Conservation (phyloP, 2,888 invertebrate genomes). For the Andrena minutula region DNA sequence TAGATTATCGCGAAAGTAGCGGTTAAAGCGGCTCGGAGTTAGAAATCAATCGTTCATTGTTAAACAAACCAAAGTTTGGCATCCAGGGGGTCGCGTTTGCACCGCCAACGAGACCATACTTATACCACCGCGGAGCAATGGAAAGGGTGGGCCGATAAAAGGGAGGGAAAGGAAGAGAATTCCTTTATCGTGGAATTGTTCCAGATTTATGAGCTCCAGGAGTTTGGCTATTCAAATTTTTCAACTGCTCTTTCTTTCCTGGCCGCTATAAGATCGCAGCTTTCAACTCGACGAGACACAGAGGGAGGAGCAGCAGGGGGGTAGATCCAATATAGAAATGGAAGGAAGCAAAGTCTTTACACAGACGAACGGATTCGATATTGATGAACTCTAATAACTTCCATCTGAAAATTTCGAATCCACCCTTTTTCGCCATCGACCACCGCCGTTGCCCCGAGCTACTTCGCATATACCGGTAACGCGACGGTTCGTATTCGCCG, state of each 20-base stretch:
- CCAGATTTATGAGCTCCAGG: constrained; percentile 73
- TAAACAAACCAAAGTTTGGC: constrained; percentile 56
- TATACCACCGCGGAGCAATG: constrained; percentile 38
- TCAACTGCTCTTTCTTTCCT: constrained; percentile 69
- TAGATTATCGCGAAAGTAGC: constrained; percentile 16
- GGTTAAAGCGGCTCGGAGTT: constrained; percentile 49
- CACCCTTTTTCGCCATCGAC: neutral
- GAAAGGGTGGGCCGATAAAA: constrained; percentile 57
- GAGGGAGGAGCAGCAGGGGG: constrained; percentile 42
- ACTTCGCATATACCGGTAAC: constrained; percentile 3
- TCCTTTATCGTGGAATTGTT: constrained; percentile 74
- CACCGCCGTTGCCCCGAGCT: neutral
- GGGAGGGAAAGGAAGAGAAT: constrained; percentile 55
- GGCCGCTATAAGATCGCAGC: constrained; percentile 58
- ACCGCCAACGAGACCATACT: constrained; percentile 54
- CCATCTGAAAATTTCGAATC: constrained; percentile 65
- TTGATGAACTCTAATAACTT: constrained; percentile 69
- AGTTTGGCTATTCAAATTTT: constrained; percentile 75
- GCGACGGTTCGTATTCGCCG: constrained; percentile 18
- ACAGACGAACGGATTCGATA: constrained; percentile 59
- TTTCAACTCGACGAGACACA: constrained; percentile 56
- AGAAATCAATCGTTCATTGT: constrained; percentile 47
- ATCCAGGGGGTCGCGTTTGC: constrained; percentile 30
- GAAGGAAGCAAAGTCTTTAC: constrained; percentile 62
- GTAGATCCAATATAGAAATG: constrained; percentile 70